Evolutionary conservation across 2,888 invertebrate species (phyloP).

Genomic region (Cataglyphis cursor): DNA sequence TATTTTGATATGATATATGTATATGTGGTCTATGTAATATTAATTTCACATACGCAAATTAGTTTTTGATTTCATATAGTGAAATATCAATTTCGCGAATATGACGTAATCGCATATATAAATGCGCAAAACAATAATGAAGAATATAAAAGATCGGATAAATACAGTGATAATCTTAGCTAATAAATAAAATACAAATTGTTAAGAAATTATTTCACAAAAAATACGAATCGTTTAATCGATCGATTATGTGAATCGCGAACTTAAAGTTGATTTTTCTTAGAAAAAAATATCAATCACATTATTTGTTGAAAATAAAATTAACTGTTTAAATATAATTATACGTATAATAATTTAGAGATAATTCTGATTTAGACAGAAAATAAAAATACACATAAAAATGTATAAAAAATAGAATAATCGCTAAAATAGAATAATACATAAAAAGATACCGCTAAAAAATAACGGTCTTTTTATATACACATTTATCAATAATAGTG

Average conservation of each 20-base stretch:
- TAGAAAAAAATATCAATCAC: neutral
- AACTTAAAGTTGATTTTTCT: neutral
- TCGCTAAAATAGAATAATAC: neutral
- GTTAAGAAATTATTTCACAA: slow-evolving; percentile 11
- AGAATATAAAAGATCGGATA: neutral
- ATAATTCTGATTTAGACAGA: neutral
- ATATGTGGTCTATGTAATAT: neutral
- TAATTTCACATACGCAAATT: neutral
- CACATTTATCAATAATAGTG: neutral
- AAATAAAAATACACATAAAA: neutral
- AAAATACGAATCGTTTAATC: neutral
- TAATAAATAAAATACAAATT: neutral
- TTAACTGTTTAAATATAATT: neutral
- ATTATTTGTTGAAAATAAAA: neutral
- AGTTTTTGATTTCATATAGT: slow-evolving; percentile 8
- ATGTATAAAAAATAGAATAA: neutral
- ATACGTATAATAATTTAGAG: neutral
- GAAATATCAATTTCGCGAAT: slow-evolving; percentile 5
- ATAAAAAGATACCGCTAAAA: neutral
- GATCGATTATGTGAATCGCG: neutral
- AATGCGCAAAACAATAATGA: slow-evolving; percentile 1
- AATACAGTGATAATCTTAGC: neutral
- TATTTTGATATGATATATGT: neutral
- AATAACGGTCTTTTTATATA: neutral
- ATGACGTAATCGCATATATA: slow-evolving; percentile 4